phyloP scores from a whole-genome alignment of 30 jellyfish, hydroid and myxozoan genomes.

The Mastigias papua region DNA sequence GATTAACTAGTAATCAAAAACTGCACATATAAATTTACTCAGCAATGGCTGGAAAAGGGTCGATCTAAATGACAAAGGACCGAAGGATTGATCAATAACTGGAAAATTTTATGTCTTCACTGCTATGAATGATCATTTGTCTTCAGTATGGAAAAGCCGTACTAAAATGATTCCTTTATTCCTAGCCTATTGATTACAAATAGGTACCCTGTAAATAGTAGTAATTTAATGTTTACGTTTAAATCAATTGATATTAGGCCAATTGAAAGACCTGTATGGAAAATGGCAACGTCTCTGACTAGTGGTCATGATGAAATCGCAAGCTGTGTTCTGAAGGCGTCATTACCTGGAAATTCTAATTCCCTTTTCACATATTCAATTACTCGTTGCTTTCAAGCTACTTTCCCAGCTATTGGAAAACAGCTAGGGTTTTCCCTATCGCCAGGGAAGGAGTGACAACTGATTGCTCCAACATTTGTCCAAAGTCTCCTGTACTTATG shows the following conservation, averaged over 20 bases:
- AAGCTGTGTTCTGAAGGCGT: neutral
- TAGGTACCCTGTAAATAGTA: neutral
- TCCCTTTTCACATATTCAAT: too few species aligned
- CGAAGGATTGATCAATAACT: neutral
- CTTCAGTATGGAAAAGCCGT: neutral
- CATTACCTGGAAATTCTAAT: too few species aligned
- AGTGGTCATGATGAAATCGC: neutral
- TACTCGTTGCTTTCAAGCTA: too few species aligned
- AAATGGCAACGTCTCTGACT: neutral
- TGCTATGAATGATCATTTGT: neutral
- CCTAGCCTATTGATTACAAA: neutral
- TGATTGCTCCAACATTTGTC: too few species aligned
- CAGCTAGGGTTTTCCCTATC: too few species aligned
- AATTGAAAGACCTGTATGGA: neutral
- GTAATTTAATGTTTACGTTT: neutral
- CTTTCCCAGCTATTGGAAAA: too few species aligned
- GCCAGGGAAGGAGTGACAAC: too few species aligned
- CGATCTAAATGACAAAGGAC: too few species aligned
- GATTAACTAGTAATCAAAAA: too few species aligned
- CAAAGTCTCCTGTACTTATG: too few species aligned
- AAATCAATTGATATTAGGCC: neutral
- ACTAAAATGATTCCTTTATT: neutral
- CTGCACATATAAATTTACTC: too few species aligned
- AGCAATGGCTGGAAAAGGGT: too few species aligned
- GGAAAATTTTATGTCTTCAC: neutral